Evolutionary conservation across 2,797 vertebrate genomes (phyloP).

Genomic region (Pyrocephalus nanus): DNA sequence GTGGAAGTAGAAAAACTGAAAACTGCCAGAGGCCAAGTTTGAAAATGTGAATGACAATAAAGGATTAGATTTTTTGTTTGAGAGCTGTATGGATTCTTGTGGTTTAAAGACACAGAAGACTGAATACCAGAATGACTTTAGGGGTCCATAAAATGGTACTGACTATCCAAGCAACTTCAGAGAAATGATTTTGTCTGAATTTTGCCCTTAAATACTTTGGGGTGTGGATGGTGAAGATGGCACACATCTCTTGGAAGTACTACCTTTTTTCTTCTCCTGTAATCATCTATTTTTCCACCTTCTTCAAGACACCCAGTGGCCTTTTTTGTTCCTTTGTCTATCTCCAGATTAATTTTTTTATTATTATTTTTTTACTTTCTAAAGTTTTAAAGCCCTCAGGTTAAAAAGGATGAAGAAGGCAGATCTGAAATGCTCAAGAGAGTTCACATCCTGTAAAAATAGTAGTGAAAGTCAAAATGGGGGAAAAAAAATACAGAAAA

Average conservation of each 20-base stretch:
- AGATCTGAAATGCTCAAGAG: conserved; percentile 49
- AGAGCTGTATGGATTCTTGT: not conserved
- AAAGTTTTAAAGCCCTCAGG: not conserved
- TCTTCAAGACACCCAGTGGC: not conserved
- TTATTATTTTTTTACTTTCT: conserved; percentile 19
- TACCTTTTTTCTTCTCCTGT: not conserved
- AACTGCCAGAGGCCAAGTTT: not conserved
- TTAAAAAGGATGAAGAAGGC: not conserved
- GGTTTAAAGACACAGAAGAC: not conserved
- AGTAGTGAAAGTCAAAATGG: conserved; percentile 46
- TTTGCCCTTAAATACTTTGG: not conserved
- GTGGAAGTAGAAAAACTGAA: not conserved
- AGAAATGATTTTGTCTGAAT: not conserved
- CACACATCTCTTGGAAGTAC: not conserved
- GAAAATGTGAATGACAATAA: not conserved
- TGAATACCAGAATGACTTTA: not conserved
- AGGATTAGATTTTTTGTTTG: not conserved
- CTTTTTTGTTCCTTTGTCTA: not conserved
- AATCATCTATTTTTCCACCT: not conserved
- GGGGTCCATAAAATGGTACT: not conserved
- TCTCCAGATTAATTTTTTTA: not conserved
- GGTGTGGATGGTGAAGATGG: not conserved
- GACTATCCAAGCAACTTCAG: not conserved
- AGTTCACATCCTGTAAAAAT: conserved; percentile 50
- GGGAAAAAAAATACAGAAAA: not conserved